Evolutionary conservation across 2,113 vertebrate genomes (phyloP).

Genomic region (Lonchura striata): DNA sequence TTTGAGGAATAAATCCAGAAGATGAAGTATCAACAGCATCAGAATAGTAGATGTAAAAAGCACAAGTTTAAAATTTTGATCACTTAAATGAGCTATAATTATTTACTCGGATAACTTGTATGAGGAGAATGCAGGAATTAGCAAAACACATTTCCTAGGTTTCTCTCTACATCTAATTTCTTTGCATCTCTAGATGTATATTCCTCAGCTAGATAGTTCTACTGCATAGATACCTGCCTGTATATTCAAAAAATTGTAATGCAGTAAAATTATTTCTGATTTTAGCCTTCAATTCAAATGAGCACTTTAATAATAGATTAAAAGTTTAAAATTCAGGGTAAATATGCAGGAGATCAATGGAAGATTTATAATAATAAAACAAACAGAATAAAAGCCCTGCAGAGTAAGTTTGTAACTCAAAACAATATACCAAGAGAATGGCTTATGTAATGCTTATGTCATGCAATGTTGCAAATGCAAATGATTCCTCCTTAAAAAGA

Average conservation of each 20-base stretch:
- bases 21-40: background rate
- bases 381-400: background rate
- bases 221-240: background rate
- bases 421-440: background rate
- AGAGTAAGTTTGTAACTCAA: background rate
- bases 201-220: background rate
- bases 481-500: background rate
- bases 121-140: background rate
- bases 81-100: background rate
- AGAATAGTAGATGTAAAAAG: background rate
- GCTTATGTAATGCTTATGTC: background rate
- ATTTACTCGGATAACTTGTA: background rate
- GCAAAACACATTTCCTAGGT: background rate
- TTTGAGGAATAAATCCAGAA: background rate
- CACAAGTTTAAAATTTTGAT: background rate
- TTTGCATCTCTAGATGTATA: background rate
- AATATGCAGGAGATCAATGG: background rate
- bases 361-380: conserved; percentile 29
- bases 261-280: background rate
- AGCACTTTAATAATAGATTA: conserved; percentile 35
- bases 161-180: background rate
- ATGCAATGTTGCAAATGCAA: conserved; percentile 1
- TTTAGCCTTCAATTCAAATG: conserved; percentile 21
- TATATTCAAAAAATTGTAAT: background rate
- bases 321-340: background rate